Conservation (phyloP, 2,113 vertebrate genomes). For the Nannobrachium achirus region DNA sequence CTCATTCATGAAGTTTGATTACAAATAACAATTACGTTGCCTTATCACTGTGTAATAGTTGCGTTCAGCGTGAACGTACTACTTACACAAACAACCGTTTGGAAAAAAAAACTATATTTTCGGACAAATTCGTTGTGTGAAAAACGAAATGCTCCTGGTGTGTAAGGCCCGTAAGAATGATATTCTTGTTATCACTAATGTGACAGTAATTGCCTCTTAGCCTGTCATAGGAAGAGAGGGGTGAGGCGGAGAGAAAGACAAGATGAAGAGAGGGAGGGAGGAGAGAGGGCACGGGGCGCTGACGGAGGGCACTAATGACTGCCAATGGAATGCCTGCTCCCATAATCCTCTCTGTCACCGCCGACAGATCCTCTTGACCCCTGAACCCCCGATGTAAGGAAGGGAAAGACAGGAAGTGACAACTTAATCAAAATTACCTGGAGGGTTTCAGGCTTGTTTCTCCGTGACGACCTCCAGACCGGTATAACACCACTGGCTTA, state of each 20-base stretch:
- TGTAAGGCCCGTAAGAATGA: constrained; percentile 45
- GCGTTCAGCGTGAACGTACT: too few species aligned
- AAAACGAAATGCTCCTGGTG: constrained; percentile 43
- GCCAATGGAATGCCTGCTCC: constrained; percentile 80
- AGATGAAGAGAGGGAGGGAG: constrained; percentile 50
- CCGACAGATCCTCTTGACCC: constrained; percentile 84
- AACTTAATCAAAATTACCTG: constrained; percentile 74
- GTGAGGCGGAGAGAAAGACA: constrained; percentile 68
- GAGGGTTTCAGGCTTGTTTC: constrained; percentile 55
- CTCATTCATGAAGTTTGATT: too few species aligned
- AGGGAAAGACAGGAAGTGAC: constrained; percentile 72
- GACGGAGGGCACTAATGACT: constrained; percentile 78
- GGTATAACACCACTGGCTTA: constrained; percentile 4
- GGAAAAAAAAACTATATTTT: too few species aligned
- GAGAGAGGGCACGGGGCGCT: constrained; percentile 66
- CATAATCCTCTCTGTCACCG: constrained; percentile 80
- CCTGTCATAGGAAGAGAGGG: constrained; percentile 74
- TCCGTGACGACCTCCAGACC: constrained; percentile 37
- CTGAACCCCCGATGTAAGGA: constrained; percentile 72
- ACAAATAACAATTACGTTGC: too few species aligned
- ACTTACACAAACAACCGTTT: too few species aligned
- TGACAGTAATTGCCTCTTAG: constrained; percentile 83
- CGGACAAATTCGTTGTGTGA: not conserved
- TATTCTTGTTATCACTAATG: constrained; percentile 79
- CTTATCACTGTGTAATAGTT: too few species aligned